Base-by-base conservation (phyloP, 2,113 vertebrate genomes). In the Collichthys lucidus region DNA sequence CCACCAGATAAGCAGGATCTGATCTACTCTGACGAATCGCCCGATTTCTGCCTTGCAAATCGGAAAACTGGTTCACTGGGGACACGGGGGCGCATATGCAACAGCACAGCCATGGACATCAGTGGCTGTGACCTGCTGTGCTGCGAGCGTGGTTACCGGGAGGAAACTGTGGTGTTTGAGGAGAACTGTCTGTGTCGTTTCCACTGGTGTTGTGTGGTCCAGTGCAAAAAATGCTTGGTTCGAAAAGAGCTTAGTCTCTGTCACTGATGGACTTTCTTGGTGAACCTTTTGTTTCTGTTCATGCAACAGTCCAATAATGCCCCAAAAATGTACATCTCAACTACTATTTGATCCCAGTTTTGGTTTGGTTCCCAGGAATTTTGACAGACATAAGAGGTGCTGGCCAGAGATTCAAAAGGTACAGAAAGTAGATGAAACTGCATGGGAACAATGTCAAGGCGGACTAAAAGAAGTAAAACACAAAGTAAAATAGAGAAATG, bases 131-230 rank as follows among this genome's bases (percentile, higher is more conserved):
- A 99, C 90, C 93, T 99, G 93, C 91, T 99, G 83, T 99, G 98
- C 93, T 99, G 98, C 0, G 97, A 97, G 77, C 92, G 98, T 2
- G 98, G 98, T 67, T 95, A 97, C 94, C 94, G 95, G 50, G 96
- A 97, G 2, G 97, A 99, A 86, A 97, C 96, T 0, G 94, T 98
- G 84, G 95, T 97, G 85, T 86, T 98, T 17, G 97, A 99, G 93
- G 97, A 99, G 94, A 99, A 97, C 96, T 99, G 98, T 84, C 94
- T 98, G 46, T 99, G 98, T 86, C 96, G 97, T 79, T 99, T 99
- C 92, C 97, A 98, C 94, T 99, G 97, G 98, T 99, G 98, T 92
- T 99, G 98, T 0, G 96, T 98, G 17, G 98, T 99, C 63, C 97
- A 99, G 88, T 99, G 98, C 89, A 97, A 98, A 86, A 98, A 97